Base-by-base conservation (phyloP, 2,113 vertebrate species). In the Rattus norvegicus region DNA sequence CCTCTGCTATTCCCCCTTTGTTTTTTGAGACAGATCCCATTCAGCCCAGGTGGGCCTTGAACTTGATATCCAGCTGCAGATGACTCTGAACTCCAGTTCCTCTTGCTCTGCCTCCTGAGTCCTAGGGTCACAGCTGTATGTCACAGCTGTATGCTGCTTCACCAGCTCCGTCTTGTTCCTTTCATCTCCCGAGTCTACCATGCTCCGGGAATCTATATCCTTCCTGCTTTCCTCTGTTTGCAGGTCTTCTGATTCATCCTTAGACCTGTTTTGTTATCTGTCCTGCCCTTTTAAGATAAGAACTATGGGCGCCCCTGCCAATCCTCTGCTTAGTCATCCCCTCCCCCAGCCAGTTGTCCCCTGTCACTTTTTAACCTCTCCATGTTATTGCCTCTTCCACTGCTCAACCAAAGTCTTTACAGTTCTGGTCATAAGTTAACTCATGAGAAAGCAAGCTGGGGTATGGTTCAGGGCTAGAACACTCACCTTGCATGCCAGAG, bases 381-480 rank as follows among this genome's bases (percentile, higher is more conserved):
- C 6, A 3, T 67, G 33, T 61, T 72, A 89, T 1, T 88, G 65
- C 90, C 22, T 92, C 36, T 79, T 79, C 36, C n/a, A 75, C 28
- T 43, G 17, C 70, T 88, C 49, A 76, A n/a, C 77, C 33, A 22
- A 80, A 2, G 8, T 80, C 54, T 54, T 61, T 47, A 33, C 24
- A 70, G 63, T 63, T 83, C 84, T 43, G 85, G 43, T 16, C 39
- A 56, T 52, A 43, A 26, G 61, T 24, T 80, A 22, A 92, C 59
- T 80, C 89, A 76, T 80, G 56, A 59, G 94, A 91, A 97, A 33
- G 52, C 88, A 72, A 22, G 65, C 33, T 88, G 65, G 47, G 47
- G 3, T 22, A 26, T 47, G 28, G 83, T 61, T 49, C 63, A 43
- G 33, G 61, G 47, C 33, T 79, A 67, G 33, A 69, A 6, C 36